phyloP scores from a whole-genome alignment of 2,797 vertebrate species.

The Otus scops region DNA sequence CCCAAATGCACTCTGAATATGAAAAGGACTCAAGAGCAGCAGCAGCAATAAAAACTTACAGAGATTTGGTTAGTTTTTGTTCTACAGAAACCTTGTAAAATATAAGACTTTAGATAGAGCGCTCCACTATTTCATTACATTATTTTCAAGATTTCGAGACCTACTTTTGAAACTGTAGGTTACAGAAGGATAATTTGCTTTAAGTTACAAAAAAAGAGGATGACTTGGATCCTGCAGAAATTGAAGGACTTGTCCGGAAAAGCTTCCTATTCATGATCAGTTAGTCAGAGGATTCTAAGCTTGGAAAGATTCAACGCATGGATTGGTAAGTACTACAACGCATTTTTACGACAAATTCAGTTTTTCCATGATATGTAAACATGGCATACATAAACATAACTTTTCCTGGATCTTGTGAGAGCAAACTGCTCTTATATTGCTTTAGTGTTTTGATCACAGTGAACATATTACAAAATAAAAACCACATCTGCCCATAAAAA shows the following conservation, averaged over 20 bases:
- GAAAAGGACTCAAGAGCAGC: neutral
- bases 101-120: neutral
- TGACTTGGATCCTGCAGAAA: neutral
- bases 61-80: neutral
- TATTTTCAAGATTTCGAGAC: neutral
- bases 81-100: neutral
- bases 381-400: neutral
- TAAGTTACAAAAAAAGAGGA: neutral
- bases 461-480: neutral
- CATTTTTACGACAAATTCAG: neutral
- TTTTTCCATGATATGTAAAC: neutral
- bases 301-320: neutral
- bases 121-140: neutral
- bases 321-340: neutral
- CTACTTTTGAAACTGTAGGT: neutral
- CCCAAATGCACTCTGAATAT: neutral
- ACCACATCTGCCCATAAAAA: neutral
- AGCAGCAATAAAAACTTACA: neutral
- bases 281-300: neutral
- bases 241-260: neutral
- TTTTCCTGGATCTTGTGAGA: neutral
- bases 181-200: neutral
- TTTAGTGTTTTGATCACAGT: neutral
- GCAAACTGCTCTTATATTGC: neutral
- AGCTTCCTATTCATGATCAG: neutral